Conservation (phyloP, 2,888 invertebrate genomes). For the Polyommatus icarus region DNA sequence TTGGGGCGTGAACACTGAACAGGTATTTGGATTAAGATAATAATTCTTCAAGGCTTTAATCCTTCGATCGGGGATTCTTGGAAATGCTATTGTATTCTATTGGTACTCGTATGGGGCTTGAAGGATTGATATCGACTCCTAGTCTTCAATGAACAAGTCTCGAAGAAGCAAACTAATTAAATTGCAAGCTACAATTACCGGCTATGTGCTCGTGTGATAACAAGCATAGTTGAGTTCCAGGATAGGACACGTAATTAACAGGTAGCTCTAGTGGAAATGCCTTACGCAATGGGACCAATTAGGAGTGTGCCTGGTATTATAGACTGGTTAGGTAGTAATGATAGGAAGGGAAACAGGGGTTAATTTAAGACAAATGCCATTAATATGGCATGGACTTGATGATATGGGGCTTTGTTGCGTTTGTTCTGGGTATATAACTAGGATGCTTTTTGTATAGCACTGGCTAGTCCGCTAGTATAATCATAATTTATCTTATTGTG, state of each 20-base stretch:
- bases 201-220: slow-evolving; percentile 16
- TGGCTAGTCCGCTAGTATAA: no score
- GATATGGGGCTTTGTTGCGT: background rate
- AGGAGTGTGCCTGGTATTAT: background rate
- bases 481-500: no score
- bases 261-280: slow-evolving; percentile 10
- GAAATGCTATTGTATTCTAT: no score
- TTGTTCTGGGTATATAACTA: no score
- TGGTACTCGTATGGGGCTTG: no score
- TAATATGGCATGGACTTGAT: background rate
- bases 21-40: no score
- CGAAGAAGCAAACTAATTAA: background rate
- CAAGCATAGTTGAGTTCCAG: background rate
- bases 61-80: no score
- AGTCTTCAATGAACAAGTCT: background rate
- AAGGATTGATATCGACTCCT: no score
- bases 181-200: background rate
- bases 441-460: no score
- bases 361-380: background rate
- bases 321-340: background rate
- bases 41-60: no score
- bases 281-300: slow-evolving; percentile 20
- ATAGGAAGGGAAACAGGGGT: background rate
- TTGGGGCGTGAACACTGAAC: no score
- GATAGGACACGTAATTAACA: slow-evolving; percentile 3